Percentiles rank a stretch among this genome's conserved stretches.
phyloP scores from a whole-genome alignment of 2,113 vertebrate genomes.

The Centropristis striata region DNA sequence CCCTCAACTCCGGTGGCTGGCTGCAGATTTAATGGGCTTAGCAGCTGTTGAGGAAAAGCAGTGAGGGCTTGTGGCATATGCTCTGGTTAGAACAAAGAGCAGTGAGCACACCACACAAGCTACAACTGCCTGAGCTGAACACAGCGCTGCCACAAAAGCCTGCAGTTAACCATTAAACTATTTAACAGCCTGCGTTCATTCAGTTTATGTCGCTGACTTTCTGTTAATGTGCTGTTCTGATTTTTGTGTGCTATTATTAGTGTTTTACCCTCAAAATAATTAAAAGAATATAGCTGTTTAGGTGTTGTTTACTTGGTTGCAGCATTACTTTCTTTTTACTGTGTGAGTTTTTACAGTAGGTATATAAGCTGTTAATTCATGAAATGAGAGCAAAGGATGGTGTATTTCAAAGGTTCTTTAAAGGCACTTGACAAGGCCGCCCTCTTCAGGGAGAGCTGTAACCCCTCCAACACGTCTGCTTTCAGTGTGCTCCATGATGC shows the following conservation, averaged over 20 bases:
- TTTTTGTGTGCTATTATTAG: neutral
- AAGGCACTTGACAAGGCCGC: constrained; percentile 69
- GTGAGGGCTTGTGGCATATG: constrained; percentile 80
- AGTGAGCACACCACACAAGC: constrained; percentile 52
- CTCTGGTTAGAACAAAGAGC: constrained; percentile 82
- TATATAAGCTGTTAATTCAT: constrained; percentile 43
- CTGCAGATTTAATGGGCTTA: constrained; percentile 84
- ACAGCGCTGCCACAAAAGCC: constrained; percentile 51
- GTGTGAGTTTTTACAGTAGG: neutral
- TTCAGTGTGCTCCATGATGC: constrained; percentile 14
- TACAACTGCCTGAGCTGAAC: constrained; percentile 36
- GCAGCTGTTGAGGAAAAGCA: constrained; percentile 84
- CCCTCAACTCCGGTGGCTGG: constrained; percentile 76
- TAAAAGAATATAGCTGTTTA: neutral
- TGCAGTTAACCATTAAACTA: constrained; percentile 52
- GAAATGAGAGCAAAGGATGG: constrained; percentile 42
- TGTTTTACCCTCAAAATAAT: neutral
- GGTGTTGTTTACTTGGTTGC: neutral
- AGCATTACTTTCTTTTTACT: constrained; percentile 21
- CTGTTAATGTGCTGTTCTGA: constrained; percentile 12
- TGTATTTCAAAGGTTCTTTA: constrained; percentile 52
- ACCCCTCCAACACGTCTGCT: constrained; percentile 60
- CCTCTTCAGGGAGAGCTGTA: constrained; percentile 67
- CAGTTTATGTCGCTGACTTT: constrained; percentile 56
- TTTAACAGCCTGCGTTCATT: constrained; percentile 65